phyloP scores from a whole-genome alignment of 2,888 invertebrate genomes.

The Melipona bicolor region DNA sequence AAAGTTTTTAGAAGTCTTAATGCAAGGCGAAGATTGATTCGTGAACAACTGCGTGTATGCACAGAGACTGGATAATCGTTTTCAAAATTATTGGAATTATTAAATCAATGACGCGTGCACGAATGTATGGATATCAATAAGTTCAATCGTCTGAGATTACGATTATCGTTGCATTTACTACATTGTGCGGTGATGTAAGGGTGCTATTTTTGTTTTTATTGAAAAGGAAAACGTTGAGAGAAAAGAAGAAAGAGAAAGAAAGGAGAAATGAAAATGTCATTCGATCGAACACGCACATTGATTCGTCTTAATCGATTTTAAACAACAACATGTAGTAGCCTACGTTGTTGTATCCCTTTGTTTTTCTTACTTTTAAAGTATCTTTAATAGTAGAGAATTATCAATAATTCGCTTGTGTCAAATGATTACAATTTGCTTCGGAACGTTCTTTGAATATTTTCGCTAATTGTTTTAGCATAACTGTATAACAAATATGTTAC shows the following conservation, averaged over 20 bases:
- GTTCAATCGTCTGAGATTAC: constrained; percentile 13
- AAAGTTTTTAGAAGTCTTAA: constrained; percentile 15
- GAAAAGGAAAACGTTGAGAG: background rate
- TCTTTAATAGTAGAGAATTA: background rate
- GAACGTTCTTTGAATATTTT: background rate
- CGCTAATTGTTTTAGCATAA: background rate
- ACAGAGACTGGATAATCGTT: constrained; percentile 14
- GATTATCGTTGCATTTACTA: constrained; percentile 16
- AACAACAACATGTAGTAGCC: background rate
- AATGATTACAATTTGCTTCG: background rate
- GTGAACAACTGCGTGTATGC: background rate
- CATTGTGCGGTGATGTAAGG: background rate
- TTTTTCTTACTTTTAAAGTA: background rate
- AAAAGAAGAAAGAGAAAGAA: background rate
- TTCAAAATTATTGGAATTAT: constrained; percentile 19
- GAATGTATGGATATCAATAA: constrained; percentile 5
- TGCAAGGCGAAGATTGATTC: constrained; percentile 10
- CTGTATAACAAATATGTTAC: background rate
- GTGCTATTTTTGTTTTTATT: constrained; percentile 6
- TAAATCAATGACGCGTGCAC: constrained; percentile 26
- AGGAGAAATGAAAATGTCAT: background rate
- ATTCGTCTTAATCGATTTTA: constrained; percentile 1
- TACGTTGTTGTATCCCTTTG: background rate
- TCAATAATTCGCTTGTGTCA: constrained; percentile 4
- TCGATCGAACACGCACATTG: too few species aligned